Percentiles rank a stretch among this genome's conserved stretches.
Evolutionary conservation across 1,140 invertebrate species (phyloP).

Genomic region (Ceratoteleas bidentatus): DNA sequence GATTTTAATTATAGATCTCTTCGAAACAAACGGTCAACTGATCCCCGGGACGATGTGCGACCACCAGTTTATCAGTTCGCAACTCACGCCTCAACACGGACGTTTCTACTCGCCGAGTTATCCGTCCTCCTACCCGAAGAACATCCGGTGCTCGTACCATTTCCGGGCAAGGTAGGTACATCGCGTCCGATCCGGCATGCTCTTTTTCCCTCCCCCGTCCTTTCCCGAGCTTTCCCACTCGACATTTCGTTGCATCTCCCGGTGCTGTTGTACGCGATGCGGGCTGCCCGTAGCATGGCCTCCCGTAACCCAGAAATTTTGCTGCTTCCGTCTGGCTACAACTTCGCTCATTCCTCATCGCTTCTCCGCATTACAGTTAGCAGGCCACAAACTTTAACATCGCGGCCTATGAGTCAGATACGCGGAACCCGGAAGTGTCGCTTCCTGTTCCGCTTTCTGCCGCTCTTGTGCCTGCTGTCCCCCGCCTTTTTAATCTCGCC

Average conservation of each 20-base stretch:
- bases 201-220: conserved; percentile 46
- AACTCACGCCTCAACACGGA: conserved; percentile 85
- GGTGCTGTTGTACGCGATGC: conserved; percentile 37
- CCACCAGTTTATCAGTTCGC: conserved; percentile 87
- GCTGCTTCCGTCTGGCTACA: conserved; percentile 69
- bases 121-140: conserved; percentile 91
- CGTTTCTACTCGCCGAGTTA: conserved; percentile 91
- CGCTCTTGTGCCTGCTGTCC: conserved; percentile 14
- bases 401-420: conserved; percentile 56
- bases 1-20: conserved; percentile 84
- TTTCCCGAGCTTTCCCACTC: background rate
- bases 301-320: conserved; percentile 74
- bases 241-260: conserved; percentile 32
- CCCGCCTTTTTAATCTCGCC: background rate
- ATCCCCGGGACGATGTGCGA: conserved; percentile 88
- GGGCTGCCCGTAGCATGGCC: conserved; percentile 53
- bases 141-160: conserved; percentile 88
- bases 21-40: conserved; percentile 87
- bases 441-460: conserved; percentile 51
- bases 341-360: conserved; percentile 76
- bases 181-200: conserved; percentile 41
- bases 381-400: conserved; percentile 71
- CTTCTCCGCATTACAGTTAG: conserved; percentile 70
- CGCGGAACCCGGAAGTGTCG: conserved; percentile 52
- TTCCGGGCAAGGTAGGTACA: conserved; percentile 87